Evolutionary conservation across 2,113 vertebrate species (phyloP), one percentile per base, ranked within the genome.

Genomic region (Dipodomys stephensi): DNA sequence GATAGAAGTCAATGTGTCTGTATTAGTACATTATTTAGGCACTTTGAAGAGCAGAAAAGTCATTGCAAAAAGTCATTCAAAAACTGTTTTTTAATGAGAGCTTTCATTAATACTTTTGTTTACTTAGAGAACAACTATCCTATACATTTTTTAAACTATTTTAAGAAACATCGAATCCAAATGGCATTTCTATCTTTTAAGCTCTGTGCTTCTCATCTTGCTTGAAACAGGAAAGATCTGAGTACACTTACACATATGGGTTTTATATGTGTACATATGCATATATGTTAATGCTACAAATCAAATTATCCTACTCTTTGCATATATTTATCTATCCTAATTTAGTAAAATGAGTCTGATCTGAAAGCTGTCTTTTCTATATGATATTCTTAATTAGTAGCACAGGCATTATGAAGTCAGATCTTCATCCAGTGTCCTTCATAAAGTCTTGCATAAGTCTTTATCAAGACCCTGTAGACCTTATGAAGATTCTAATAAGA

Each of bases 141-240:
- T 89, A 4, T 73, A 77, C 1, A 79, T 79, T 7, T 57, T 28
- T 78, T 27, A 68, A 82, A 35, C 53, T 90, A 30, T 74, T 81
- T 81, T 67, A 62, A 83, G 62, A 49, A 90, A 27, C 9, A 44
- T 93, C 3, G 81, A 68, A 46, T 81, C 46, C 57, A 15, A 88
- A 44, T 25, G 13, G 11, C 2, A 28, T 2, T n/a, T n/a, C 7
- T 69, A 1, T 44, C 15, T 64, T 90, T 92, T 27, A 83, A 18
- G 57, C 35, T 62, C 7, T 78, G 35, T 35, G 22, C 1, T 81
- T 72, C 46, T 73, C 28, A 35, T 74, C 25, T 94, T 23, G 30
- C 72, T 71, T 74, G 30, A 85, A 83, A 77, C 16, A 16, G 30
- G 44, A 68, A 67, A 68, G 1, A 8, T 64, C 12, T 71, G 5